Evolutionary conservation across 2,113 vertebrate genomes (phyloP).

Genomic region (Platanista minor): DNA sequence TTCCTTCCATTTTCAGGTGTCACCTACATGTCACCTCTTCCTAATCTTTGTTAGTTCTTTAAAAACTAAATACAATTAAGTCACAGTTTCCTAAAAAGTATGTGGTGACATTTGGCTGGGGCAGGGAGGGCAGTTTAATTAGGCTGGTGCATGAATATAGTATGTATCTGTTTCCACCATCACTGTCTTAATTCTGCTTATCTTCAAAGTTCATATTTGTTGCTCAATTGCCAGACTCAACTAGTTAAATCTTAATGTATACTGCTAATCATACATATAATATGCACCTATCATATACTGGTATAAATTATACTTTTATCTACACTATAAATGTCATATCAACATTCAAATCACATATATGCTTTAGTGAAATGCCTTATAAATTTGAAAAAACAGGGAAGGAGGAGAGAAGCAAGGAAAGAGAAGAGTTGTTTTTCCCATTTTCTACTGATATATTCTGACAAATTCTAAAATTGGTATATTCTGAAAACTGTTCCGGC

Average conservation of each 20-base stretch:
- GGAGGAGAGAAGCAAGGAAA: not conserved
- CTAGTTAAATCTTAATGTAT: not conserved
- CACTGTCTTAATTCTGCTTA: not conserved
- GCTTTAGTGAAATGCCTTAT: conserved; percentile 10
- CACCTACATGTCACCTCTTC: not conserved
- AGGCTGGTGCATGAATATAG: not conserved
- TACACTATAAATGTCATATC: not conserved
- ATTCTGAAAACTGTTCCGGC: conserved; percentile 22
- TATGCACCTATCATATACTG: not conserved
- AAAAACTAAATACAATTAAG: not conserved
- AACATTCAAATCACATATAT: not conserved
- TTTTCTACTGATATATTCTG: not conserved
- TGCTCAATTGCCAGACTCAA: not conserved
- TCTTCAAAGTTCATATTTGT: not conserved
- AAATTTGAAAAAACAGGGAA: not conserved
- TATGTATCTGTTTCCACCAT: not conserved
- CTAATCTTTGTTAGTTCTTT: not conserved
- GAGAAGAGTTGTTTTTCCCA: not conserved
- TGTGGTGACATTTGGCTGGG: not conserved
- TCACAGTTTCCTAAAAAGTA: not conserved
- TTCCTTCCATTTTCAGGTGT: not conserved
- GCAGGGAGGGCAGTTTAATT: not conserved
- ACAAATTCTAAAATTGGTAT: conserved; percentile 13
- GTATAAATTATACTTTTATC: not conserved
- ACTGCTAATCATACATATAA: not conserved